These are phyloP conservation scores for Florisuga fusca DNA, from an alignment of 2,797 vertebrate genomes.

Conservation along the genomic window DNA sequence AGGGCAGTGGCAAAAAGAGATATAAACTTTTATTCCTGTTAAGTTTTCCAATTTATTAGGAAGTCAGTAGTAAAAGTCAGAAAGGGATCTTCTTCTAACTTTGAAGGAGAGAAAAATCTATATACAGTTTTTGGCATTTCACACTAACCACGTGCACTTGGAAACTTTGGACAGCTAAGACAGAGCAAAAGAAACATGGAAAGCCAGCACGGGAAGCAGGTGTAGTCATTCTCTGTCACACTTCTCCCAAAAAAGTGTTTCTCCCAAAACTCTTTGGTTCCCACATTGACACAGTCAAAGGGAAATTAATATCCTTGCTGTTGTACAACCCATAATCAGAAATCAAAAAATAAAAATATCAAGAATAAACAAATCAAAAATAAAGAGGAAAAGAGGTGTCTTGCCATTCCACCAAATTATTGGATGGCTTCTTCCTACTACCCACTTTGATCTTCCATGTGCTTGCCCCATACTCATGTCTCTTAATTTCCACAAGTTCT, in stretches of 20 bases:
- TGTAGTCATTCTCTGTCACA: background rate
- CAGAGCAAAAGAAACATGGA: background rate
- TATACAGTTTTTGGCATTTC: background rate
- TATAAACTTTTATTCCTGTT: background rate
- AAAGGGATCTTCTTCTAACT: background rate
- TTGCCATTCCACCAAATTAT: background rate
- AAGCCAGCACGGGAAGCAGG: background rate
- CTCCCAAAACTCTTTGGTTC: background rate
- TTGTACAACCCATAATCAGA: background rate
- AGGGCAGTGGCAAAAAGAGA: background rate
- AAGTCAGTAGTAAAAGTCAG: background rate
- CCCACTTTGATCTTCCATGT: background rate
- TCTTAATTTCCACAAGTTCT: background rate
- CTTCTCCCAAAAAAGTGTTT: background rate
- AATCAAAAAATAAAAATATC: too few relatives aligned
- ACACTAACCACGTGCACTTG: rapidly evolving
- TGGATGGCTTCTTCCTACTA: background rate
- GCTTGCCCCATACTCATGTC: background rate
- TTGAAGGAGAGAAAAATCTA: background rate
- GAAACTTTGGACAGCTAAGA: background rate
- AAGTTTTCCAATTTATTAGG: background rate
- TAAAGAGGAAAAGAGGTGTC: background rate
- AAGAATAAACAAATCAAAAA: background rate
- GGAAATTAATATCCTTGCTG: background rate
- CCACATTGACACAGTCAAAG: rapidly evolving